Evolutionary conservation across 2,797 vertebrate genomes (phyloP).

Genomic region (Helostoma temminkii): DNA sequence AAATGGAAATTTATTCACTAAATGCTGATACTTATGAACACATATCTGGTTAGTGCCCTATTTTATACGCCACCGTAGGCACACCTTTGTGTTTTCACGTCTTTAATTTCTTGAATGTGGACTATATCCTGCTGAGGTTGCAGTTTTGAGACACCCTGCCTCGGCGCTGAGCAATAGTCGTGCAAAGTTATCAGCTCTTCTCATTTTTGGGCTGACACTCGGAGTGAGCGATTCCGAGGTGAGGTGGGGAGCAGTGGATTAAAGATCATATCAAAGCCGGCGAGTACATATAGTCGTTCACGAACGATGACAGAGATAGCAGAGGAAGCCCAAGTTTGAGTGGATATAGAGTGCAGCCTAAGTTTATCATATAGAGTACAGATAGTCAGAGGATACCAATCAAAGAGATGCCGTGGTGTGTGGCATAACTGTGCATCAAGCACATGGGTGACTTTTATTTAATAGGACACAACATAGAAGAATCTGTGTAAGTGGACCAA

Average conservation of each 20-base stretch:
- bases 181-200: slow-evolving; percentile 67
- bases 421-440: slow-evolving; percentile 18
- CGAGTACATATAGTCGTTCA: slow-evolving; percentile 54
- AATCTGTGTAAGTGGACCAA: neutral
- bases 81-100: neutral
- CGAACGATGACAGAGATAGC: slow-evolving; percentile 65
- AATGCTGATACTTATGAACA: slow-evolving; percentile 21
- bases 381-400: slow-evolving; percentile 40
- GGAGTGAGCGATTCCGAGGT: slow-evolving; percentile 67
- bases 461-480: slow-evolving; percentile 36
- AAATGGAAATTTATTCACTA: slow-evolving; percentile 11
- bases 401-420: slow-evolving; percentile 40
- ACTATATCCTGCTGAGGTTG: slow-evolving; percentile 24
- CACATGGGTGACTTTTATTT: slow-evolving; percentile 44
- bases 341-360: slow-evolving; percentile 53
- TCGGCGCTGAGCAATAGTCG: slow-evolving; percentile 51
- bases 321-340: slow-evolving; percentile 49
- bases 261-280: slow-evolving; percentile 81
- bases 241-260: slow-evolving; percentile 72
- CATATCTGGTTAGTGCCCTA: slow-evolving; percentile 12
- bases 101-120: neutral
- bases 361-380: slow-evolving; percentile 58
- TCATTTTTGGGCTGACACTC: slow-evolving; percentile 63
- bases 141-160: slow-evolving; percentile 32
- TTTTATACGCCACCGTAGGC: slow-evolving; percentile 9